Conservation (phyloP, 1,140 invertebrate genomes). For the Scaptomyza montana region DNA sequence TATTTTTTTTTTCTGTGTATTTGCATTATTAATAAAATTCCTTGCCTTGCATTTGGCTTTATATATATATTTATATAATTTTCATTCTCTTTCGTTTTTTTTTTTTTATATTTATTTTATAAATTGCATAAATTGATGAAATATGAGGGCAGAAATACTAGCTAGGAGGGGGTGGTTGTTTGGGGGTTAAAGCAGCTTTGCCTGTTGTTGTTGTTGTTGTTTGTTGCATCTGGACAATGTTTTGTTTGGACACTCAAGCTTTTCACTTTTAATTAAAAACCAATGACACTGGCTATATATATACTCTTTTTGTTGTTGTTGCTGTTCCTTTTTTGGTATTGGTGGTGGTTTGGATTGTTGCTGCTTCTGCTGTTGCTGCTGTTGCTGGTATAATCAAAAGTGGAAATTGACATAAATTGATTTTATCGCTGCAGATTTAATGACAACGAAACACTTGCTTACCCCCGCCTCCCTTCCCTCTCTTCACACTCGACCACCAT, state of each 20-base stretch:
- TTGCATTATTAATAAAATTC: slow-evolving; percentile 81
- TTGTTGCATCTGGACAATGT: slow-evolving; percentile 41
- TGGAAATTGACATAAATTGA: slow-evolving; percentile 82
- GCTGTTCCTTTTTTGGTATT: slow-evolving; percentile 21
- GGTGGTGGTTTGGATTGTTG: slow-evolving; percentile 18
- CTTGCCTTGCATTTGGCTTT: slow-evolving; percentile 62
- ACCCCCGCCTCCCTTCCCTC: too few relatives aligned
- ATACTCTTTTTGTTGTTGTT: slow-evolving; percentile 37
- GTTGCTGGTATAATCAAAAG: slow-evolving; percentile 59
- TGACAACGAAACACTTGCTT: slow-evolving; percentile 69
- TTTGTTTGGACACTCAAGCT: slow-evolving; percentile 77
- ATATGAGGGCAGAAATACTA: slow-evolving; percentile 58
- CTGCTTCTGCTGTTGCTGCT: slow-evolving; percentile 8
- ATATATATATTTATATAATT: slow-evolving; percentile 37
- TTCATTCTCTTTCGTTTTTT: slow-evolving; percentile 31
- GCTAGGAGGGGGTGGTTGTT: not conserved
- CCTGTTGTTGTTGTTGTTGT: slow-evolving; percentile 14
- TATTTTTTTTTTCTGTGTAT: slow-evolving; percentile 70
- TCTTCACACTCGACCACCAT: too few relatives aligned
- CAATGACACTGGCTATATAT: slow-evolving; percentile 54
- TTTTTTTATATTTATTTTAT: slow-evolving; percentile 80
- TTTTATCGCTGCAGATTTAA: slow-evolving; percentile 81
- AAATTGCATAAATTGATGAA: slow-evolving; percentile 81
- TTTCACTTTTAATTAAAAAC: slow-evolving; percentile 80
- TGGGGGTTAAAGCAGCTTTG: slow-evolving; percentile 22